phyloP scores from a whole-genome alignment of 2,113 vertebrate species.

The Azemiops feae region DNA sequence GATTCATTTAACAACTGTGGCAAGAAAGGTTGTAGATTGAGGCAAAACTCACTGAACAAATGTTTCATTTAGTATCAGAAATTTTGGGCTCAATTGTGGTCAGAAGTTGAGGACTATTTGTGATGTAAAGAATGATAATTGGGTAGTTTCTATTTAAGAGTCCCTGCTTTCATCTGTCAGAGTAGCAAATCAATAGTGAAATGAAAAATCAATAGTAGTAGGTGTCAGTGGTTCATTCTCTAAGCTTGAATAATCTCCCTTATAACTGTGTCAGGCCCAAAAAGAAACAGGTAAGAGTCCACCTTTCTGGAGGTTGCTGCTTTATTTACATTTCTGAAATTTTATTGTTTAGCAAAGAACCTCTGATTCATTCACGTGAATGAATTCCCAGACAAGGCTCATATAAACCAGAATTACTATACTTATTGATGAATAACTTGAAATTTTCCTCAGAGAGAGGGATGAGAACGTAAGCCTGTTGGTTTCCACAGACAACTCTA shows the following conservation, averaged over 20 bases:
- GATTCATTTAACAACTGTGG: not conserved
- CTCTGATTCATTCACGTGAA: not conserved
- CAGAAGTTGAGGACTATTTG: not conserved
- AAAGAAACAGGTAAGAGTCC: not conserved
- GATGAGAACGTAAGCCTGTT: not conserved
- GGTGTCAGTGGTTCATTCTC: not conserved
- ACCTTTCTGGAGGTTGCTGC: not conserved
- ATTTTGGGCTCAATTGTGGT: not conserved
- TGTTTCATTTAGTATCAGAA: not conserved
- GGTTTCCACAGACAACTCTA: not conserved
- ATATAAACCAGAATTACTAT: not conserved
- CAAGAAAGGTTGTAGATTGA: no score
- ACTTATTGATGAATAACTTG: not conserved
- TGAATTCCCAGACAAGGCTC: not conserved
- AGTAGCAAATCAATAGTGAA: not conserved
- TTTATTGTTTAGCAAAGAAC: not conserved
- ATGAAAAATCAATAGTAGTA: constrained; percentile 4
- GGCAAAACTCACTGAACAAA: no score
- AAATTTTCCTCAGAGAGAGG: not conserved
- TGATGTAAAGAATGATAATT: not conserved
- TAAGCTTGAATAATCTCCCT: not conserved
- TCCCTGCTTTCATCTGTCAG: not conserved
- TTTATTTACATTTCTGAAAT: not conserved
- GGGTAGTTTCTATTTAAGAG: not conserved
- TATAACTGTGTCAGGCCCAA: not conserved